Evolutionary conservation across 2,888 invertebrate genomes (phyloP).

Genomic region (Autographa gamma): DNA sequence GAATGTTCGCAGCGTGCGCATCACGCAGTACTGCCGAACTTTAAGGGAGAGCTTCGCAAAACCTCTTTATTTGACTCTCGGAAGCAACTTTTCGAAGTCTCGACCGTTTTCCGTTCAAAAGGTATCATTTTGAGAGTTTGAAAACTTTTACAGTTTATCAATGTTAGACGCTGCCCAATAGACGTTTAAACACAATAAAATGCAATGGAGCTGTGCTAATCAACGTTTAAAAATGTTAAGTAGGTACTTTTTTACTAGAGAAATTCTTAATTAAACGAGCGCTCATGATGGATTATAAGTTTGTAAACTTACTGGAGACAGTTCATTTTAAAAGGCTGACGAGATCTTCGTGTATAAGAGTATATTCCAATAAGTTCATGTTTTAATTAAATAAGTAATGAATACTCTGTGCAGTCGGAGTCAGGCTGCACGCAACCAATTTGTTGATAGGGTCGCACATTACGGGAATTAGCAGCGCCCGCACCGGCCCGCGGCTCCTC

Average conservation of each 20-base stretch:
- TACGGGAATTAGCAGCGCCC: not conserved
- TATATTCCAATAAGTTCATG: not conserved
- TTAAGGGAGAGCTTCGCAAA: constrained; percentile 61
- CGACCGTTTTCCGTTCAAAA: constrained; percentile 60
- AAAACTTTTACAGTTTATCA: constrained; percentile 69
- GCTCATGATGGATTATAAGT: not conserved
- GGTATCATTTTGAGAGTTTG: constrained; percentile 69
- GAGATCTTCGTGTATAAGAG: too few species aligned
- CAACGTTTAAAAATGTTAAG: not conserved
- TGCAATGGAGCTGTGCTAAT: constrained; percentile 38
- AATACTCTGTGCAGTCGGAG: not conserved
- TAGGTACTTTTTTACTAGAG: not conserved
- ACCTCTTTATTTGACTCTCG: constrained; percentile 70
- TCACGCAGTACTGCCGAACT: constrained; percentile 52
- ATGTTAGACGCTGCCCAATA: constrained; percentile 61
- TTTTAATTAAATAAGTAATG: not conserved
- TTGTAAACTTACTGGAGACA: not conserved
- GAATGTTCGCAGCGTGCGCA: constrained; percentile 55
- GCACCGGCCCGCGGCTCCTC: not conserved
- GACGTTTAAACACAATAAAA: constrained; percentile 34
- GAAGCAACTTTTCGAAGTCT: constrained; percentile 57
- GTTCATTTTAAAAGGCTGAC: not conserved
- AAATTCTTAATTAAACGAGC: not conserved
- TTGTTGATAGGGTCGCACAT: constrained; percentile 5
- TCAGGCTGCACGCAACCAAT: not conserved